A percentile compares a stretch with the other conserved stretches of the same genome.
Conservation (phyloP, 2,797 vertebrate species). For the Ispidina picta region DNA sequence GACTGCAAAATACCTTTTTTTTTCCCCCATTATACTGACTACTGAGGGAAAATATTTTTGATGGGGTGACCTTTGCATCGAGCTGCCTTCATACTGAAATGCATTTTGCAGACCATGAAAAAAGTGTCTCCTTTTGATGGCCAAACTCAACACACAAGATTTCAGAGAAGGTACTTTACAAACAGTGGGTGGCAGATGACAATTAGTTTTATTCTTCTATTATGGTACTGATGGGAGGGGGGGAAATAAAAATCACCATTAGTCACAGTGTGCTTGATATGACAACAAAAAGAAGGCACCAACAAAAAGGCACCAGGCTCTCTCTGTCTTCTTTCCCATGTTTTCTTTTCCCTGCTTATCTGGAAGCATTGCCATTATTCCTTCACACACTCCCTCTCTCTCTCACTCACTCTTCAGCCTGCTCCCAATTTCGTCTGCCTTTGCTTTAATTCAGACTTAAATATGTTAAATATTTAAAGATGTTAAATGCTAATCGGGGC, state of each 20-base stretch:
- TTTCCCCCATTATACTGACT: neutral
- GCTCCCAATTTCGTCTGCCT: neutral
- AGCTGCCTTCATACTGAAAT: slow-evolving; percentile 43
- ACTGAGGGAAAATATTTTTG: slow-evolving; percentile 63
- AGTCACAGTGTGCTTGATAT: neutral
- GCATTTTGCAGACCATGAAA: slow-evolving; percentile 48
- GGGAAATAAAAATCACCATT: neutral
- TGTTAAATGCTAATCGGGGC: neutral
- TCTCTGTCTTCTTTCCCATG: neutral
- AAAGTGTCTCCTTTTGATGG: slow-evolving; percentile 54
- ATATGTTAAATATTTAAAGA: neutral
- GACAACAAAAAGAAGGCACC: neutral
- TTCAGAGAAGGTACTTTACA: slow-evolving; percentile 55
- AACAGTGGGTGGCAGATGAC: slow-evolving; percentile 53
- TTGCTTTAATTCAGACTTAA: neutral
- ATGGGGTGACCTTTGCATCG: slow-evolving; percentile 67
- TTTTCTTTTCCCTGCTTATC: neutral
- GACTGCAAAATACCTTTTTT: neutral
- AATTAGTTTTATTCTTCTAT: slow-evolving; percentile 53
- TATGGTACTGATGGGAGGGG: neutral
- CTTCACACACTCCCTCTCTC: rapidly evolving
- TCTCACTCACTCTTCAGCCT: neutral
- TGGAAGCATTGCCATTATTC: neutral
- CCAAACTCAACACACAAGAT: slow-evolving; percentile 23
- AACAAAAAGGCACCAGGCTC: neutral